A percentile compares a stretch with the other conserved stretches of the same genome.
phyloP scores from a whole-genome alignment of 2,888 invertebrate genomes.

The Ptychoptera contaminata region DNA sequence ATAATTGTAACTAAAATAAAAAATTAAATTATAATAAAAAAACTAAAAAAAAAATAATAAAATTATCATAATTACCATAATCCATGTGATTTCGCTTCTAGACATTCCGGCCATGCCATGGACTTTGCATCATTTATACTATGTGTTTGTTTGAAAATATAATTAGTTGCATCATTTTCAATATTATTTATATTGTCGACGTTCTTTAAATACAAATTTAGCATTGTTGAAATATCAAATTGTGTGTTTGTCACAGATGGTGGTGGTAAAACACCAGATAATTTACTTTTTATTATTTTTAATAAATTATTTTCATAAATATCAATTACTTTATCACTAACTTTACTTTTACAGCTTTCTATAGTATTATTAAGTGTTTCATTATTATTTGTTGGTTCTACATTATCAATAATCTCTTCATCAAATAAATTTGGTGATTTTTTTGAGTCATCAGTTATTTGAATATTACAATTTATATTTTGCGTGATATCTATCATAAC shows the following conservation, averaged over 20 bases:
- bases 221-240: constrained; percentile 46
- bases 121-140: constrained; percentile 19
- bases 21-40: constrained; percentile 4
- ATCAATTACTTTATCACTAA: too few species aligned
- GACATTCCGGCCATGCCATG: constrained; percentile 42
- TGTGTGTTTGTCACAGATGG: constrained; percentile 55
- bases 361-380: too few species aligned
- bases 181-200: constrained; percentile 14
- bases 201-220: constrained; percentile 40
- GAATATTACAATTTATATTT: too few species aligned
- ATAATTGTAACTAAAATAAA: constrained; percentile 47
- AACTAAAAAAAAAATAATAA: constrained; percentile 1
- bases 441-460: too few species aligned
- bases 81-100: constrained; percentile 49
- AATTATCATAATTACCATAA: constrained; percentile 43
- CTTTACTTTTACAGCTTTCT: too few species aligned
- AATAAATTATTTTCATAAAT: too few species aligned
- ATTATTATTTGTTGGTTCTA: too few species aligned
- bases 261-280: constrained; percentile 52
- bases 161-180: not conserved
- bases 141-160: constrained; percentile 14
- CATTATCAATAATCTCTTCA: too few species aligned
- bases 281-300: too few species aligned
- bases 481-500: too few species aligned
- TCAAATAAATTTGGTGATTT: too few species aligned